These are phyloP conservation scores for Conus ventricosus DNA, from an alignment of 1,140 invertebrate species.

Conservation along the genomic window DNA sequence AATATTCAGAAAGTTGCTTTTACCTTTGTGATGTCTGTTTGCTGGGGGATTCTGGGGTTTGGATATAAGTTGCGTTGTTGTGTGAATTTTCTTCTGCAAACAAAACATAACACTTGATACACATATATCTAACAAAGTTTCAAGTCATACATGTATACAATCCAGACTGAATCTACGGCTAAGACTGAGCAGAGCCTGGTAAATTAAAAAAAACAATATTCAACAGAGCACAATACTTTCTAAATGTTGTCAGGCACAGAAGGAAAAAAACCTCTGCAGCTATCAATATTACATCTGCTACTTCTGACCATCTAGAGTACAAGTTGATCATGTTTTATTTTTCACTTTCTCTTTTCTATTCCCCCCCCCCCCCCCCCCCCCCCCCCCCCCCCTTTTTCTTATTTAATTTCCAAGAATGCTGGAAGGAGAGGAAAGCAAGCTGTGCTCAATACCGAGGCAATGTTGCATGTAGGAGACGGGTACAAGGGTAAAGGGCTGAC, in stretches of 20 bases:
- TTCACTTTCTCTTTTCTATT: no score
- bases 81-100: slow-evolving; percentile 56
- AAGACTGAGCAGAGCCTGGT: not conserved
- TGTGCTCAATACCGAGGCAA: no score
- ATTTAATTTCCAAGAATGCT: no score
- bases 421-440: no score
- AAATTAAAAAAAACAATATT: slow-evolving; percentile 6
- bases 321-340: no score
- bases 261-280: not conserved
- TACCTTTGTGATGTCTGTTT: slow-evolving; percentile 55
- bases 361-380: no score
- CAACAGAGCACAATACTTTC: no score
- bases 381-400: no score
- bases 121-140: not conserved
- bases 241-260: not conserved
- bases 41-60: slow-evolving; percentile 63
- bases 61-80: slow-evolving; percentile 55
- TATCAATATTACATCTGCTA: not conserved
- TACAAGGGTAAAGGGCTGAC: no score
- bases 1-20: slow-evolving; percentile 21
- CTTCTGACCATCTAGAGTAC: no score
- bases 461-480: no score
- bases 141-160: no score
- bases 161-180: not conserved
- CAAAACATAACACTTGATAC: not conserved